Evolutionary conservation across 1,140 invertebrate genomes (phyloP), one percentile per base, ranked within the genome.

Genomic region (Drosophila kikkawai): DNA sequence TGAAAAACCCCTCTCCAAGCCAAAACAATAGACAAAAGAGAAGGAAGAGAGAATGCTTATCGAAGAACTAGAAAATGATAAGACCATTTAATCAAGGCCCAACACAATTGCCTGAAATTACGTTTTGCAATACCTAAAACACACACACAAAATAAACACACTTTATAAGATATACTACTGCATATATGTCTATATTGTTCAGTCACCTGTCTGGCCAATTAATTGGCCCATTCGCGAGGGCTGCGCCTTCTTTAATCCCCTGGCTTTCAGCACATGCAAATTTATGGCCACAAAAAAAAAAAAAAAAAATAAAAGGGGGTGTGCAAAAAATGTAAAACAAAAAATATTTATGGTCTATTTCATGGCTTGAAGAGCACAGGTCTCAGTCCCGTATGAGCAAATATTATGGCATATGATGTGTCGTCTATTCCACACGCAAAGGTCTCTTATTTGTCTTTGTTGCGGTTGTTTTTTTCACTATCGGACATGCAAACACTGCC

Each of bases 31-130:
- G 61, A 58, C 34, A 51, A 44, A 44, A 48, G 32, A 44, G 29
- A 34, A 53, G 26, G 55, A 42, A 44, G 11, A 22, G 44, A 41
- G 37, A 48, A 39, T 6, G 58, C 70, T 83, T 83, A 83, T 83
- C 82, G 75, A 69, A 63, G 44, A 53, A 59, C 45, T 80, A 68
- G 37, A 39, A 55, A 75, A 45, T 74, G 82, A 84, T 84, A 86
- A 81, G 70, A 58, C 34, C 71, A 61, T 88, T 88, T 88, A 87
- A 87, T 87, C 84, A 87, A 88, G 64, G 34, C 73, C 51, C 73
- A 56, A 80, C 83, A 86, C 83, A 86, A 79, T 85, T 70, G 80
- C 42, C 65, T 64, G 47, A 82, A 74, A 82, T 75, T 83, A 70
- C 80, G 51, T 59, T 60, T 59, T 12, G 37, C 69, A 57, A 42